These are phyloP conservation scores for Acleris holmiana DNA, from an alignment of 2,888 invertebrate genomes.

Conservation along the genomic window DNA sequence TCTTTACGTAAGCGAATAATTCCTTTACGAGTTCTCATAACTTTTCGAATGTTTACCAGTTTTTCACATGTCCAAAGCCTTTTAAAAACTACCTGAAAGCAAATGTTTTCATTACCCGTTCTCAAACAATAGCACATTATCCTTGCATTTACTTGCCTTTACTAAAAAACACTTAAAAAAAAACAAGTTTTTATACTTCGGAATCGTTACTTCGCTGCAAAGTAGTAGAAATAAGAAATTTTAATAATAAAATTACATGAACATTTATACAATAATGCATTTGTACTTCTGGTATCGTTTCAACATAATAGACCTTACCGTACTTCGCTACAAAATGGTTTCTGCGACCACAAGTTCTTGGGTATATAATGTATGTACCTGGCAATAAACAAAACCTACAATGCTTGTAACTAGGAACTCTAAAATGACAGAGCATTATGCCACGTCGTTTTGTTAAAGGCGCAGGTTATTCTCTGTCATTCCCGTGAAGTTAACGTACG, in stretches of 20 bases:
- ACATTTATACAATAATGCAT: background rate
- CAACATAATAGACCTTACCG: background rate
- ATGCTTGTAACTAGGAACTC: slow-evolving; percentile 28
- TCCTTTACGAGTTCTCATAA: background rate
- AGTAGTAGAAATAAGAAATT: background rate
- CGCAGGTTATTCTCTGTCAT: slow-evolving; percentile 60
- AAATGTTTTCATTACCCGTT: background rate
- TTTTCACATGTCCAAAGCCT: background rate
- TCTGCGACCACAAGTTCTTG: background rate
- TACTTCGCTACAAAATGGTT: no score
- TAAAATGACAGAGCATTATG: slow-evolving; percentile 36
- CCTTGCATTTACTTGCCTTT: background rate
- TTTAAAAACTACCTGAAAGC: background rate
- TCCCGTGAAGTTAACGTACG: slow-evolving; percentile 62
- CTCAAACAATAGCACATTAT: background rate
- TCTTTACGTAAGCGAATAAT: background rate
- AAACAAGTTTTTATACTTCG: background rate
- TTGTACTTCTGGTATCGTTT: background rate
- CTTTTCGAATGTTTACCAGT: background rate
- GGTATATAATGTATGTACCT: background rate
- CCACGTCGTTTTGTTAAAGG: slow-evolving; percentile 27
- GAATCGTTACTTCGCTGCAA: background rate
- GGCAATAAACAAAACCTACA: slow-evolving; percentile 6
- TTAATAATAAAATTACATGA: background rate
- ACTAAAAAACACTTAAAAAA: no score